Evolutionary conservation across 2,797 vertebrate species (phyloP).

Genomic region (Alcedo quadribrachys): DNA sequence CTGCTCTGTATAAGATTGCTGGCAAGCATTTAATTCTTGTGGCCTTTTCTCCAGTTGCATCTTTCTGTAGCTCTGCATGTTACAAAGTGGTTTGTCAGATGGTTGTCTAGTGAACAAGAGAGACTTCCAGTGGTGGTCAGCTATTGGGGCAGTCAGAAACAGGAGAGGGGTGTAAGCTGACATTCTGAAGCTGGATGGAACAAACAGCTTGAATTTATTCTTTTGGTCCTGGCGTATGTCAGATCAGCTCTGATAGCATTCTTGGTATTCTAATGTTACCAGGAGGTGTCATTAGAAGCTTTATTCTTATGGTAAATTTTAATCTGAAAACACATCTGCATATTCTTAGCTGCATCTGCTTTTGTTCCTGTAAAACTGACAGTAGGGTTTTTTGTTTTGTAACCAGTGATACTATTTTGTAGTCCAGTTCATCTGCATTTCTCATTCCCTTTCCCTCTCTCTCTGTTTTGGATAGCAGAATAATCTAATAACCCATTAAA

Average conservation of each 20-base stretch:
- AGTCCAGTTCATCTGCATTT: background rate
- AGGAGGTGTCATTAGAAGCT: background rate
- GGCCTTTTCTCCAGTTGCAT: background rate
- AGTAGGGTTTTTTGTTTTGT: background rate
- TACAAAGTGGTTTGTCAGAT: background rate
- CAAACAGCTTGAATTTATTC: background rate
- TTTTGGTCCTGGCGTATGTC: background rate
- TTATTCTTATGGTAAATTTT: background rate
- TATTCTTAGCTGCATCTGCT: background rate
- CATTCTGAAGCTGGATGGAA: background rate
- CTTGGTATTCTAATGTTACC: background rate
- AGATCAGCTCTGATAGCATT: background rate
- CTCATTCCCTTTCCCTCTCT: background rate
- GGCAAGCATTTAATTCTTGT: background rate
- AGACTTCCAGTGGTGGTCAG: background rate
- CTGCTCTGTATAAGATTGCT: background rate
- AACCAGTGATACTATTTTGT: background rate
- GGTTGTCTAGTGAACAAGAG: background rate
- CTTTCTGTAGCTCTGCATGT: background rate
- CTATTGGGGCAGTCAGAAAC: rapidly evolving
- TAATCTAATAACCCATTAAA: background rate
- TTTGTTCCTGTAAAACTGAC: background rate
- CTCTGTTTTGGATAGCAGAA: background rate
- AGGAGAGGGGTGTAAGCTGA: background rate
- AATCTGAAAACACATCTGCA: background rate